Evolutionary conservation across 2,888 invertebrate genomes (phyloP), one percentile per base, ranked within the genome.

Genomic region (Aromia moschata): DNA sequence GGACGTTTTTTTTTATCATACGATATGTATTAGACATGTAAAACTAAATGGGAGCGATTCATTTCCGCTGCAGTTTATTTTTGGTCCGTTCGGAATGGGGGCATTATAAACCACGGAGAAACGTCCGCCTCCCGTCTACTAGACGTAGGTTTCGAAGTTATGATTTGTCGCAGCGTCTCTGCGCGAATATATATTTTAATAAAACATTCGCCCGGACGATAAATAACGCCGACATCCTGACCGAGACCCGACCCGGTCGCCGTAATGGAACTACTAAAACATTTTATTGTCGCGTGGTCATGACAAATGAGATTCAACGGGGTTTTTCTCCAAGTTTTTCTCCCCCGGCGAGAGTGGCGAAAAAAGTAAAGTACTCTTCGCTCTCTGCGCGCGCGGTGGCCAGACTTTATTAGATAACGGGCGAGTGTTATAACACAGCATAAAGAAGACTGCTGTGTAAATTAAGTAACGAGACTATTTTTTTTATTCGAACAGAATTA

Each of bases 261-360:
- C 20, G 65, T 70, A 72, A 72, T 70, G 70, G 67, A 65, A 54
- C 65, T 60, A 69, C 70, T 70, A 72, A 70, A 70, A 69, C 70
- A 70, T 72, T 72, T 71, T 71, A 72, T 72, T 72, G 70, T 72
- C 69, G 68, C 69, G 67, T 66, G 69, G 65, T 64, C 65, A 64
- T 70, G 68, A 71, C 71, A 71, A 71, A 71, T 71, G 70, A 71
- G 69, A 71, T 67, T 70, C 65, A 66, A 59, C 55, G 62, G 65
- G 59, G 61, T 70, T 70, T 71, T 70, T 70, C 66, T 61, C 65
- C 58, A 64, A 60, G 68, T 70, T 65, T 72, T 72, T 70, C 70
- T 72, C 67, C 69, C 71, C 70, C 70, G 49, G 56, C 55, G 69
- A 70, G 65, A 69, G 69, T 70, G 69, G 70, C 71, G 69, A 70